Evolutionary conservation across 2,797 vertebrate species (phyloP).

Genomic region (Chanos chanos): DNA sequence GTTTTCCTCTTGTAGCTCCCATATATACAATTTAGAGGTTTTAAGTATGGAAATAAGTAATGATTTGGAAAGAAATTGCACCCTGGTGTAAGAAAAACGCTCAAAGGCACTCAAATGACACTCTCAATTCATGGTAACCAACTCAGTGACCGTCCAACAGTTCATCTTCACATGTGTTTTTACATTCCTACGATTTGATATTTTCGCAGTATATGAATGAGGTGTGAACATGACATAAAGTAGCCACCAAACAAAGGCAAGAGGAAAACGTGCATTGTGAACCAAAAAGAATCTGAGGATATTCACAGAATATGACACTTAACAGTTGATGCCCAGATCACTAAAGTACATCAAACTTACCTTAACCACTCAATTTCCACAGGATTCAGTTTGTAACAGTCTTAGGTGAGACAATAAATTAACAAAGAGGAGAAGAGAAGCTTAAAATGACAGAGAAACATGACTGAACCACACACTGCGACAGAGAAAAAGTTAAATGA

Average conservation of each 20-base stretch:
- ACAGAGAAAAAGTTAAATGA: background rate
- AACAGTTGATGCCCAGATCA: slow-evolving; percentile 26
- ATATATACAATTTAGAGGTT: too few relatives aligned
- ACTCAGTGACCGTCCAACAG: slow-evolving; percentile 9
- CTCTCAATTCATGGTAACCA: too few relatives aligned
- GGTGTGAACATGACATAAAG: slow-evolving; percentile 37
- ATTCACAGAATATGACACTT: slow-evolving; percentile 38
- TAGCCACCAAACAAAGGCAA: slow-evolving; percentile 24
- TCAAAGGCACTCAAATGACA: too few relatives aligned
- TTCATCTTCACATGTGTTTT: slow-evolving; percentile 11
- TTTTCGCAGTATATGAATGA: slow-evolving; percentile 20
- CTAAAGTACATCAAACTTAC: slow-evolving; percentile 34
- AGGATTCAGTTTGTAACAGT: slow-evolving; percentile 13
- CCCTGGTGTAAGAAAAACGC: too few relatives aligned
- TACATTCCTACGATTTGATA: slow-evolving; percentile 15
- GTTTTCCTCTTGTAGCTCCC: slow-evolving; percentile 10
- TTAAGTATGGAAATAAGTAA: too few relatives aligned
- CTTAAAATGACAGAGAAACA: slow-evolving; percentile 12
- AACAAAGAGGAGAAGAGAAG: background rate
- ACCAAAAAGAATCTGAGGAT: slow-evolving; percentile 3
- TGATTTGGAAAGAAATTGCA: too few relatives aligned
- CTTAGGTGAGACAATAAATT: slow-evolving; percentile 6
- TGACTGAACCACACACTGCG: background rate
- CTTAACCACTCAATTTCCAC: slow-evolving; percentile 37
- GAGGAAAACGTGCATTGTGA: slow-evolving; percentile 33